A percentile compares a stretch with the other conserved stretches of the same genome.
Evolutionary conservation across 2,113 vertebrate species (phyloP).

Genomic region (Octodon degus): DNA sequence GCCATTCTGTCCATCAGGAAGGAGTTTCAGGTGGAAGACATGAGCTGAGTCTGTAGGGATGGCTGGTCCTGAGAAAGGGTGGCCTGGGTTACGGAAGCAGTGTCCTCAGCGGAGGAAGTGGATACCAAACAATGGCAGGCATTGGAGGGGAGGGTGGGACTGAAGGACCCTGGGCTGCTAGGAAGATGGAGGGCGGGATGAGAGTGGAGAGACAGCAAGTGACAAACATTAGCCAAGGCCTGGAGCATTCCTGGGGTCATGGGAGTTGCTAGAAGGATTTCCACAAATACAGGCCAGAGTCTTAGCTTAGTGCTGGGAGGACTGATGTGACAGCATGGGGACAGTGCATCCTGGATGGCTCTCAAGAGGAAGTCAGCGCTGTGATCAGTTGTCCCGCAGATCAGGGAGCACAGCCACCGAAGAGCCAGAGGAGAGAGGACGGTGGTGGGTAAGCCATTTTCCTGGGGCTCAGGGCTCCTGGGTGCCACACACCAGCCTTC

Average conservation of each 20-base stretch:
- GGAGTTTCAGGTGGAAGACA: neutral
- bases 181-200: neutral
- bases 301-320: neutral
- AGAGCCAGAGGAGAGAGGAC: neutral
- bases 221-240: neutral
- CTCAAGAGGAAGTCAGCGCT: neutral
- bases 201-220: neutral
- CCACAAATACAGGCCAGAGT: neutral
- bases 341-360: neutral
- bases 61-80: neutral
- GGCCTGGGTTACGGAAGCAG: neutral
- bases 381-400: neutral
- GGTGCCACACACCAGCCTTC: neutral
- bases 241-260: too few species aligned
- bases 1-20: neutral
- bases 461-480: accelerated
- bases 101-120: neutral
- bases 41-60: neutral
- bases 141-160: neutral
- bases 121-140: neutral
- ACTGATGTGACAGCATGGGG: neutral
- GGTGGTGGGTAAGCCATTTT: accelerated
- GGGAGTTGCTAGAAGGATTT: neutral
- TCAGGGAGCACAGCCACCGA: neutral
- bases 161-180: neutral